Base-by-base conservation (phyloP, 2,113 vertebrate genomes). In the Thryonomys swinderianus region DNA sequence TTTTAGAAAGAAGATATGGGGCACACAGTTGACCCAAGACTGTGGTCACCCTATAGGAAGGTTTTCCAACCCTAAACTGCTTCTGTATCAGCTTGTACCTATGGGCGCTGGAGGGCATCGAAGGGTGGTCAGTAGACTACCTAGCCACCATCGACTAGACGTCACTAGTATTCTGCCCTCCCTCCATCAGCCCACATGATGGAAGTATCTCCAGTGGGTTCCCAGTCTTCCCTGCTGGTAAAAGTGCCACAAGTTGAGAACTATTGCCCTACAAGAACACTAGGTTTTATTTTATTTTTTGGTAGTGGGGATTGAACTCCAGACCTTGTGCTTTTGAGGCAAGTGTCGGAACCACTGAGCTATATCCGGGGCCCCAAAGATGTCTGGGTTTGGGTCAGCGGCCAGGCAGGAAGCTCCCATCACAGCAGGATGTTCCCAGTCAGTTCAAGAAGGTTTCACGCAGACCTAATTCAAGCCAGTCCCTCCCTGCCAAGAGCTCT, bases 381-480 rank as follows among this genome's bases (percentile, higher is more conserved):
- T 61, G 53, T 57, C 45, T 48, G 51, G n/a, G 59, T 69, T 76
- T 51, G 18, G 27, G 25, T 37, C 18, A 85, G 74, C 66, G 66
- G 88, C 78, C 37, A 11, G 23, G 11, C 30, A 34, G 42, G 32
- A 84, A 23, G 34, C 27, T 66, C 21, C 20, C 61, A 71, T 20
- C 21, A 80, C 27, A 64, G 55, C 59, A 88, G 87, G 2, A n/a
- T 76, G 51, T 59, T 80, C 79, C 51, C 6, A 37, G n/a, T 25
- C 64, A 83, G 8, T 51, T 23, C 12, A n/a, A 82, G 12, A 61
- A 81, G 27, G 5, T 40, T 85, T 82, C 17, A 62, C 30, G 34
- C 21, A 82, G 85, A 94, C 45, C 59, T 61, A 62, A 40, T 85
- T 67, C 83, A 91, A 55, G 79, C 57, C 78, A 87, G 91, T 83